Base-by-base conservation (phyloP, 2,888 invertebrate genomes). In the Priocnemis perturbator region DNA sequence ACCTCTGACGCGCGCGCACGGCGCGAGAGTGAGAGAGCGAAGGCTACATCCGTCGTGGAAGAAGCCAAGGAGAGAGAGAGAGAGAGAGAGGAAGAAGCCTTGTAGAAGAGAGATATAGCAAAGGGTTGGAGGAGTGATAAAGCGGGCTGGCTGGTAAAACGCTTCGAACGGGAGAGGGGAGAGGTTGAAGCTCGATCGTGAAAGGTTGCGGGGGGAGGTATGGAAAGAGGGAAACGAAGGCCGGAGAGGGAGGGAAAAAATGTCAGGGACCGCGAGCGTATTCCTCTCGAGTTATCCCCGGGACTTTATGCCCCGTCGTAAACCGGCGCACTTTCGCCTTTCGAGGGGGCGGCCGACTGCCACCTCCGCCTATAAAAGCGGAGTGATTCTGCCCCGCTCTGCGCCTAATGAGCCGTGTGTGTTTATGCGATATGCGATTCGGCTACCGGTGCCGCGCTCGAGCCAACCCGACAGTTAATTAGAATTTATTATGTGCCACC, bases 381-480 rank as follows among this genome's bases (percentile, higher is more conserved):
- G 65, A 78, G 73, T 76, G 78, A 83, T 79, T 79, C 78, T 73
- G 60, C 37, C 61, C 68, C 50, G 30, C 60, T 72, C 68, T 74
- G 72, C 69, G 69, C 72, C 82, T 86, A 86, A 86, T 86, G 86
- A 86, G 85, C 81, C 79, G 78, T 78, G 81, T 81, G 83, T 79
- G 79, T 85, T 84, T 84, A 85, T 85, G 81, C 81, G 74, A 81
- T 78, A 76, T 73, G 79, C 79, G 78, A 84, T 82, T 81, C 77
- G 67, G 78, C 79, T 80, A 80, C 80, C 62, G 80, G 59, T 48
- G 67, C 55, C 37, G 37, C 37, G 60, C 47, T 17, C 53, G 47
- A 19, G 62, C 52, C 14, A 17, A 50, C 17, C 60, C 26, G 30
- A 11, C 68, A 72, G 70, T 81, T 83, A 81, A 84, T 84, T 81